phyloP scores from a whole-genome alignment of 2,113 vertebrate genomes.

The Macrotus californicus region DNA sequence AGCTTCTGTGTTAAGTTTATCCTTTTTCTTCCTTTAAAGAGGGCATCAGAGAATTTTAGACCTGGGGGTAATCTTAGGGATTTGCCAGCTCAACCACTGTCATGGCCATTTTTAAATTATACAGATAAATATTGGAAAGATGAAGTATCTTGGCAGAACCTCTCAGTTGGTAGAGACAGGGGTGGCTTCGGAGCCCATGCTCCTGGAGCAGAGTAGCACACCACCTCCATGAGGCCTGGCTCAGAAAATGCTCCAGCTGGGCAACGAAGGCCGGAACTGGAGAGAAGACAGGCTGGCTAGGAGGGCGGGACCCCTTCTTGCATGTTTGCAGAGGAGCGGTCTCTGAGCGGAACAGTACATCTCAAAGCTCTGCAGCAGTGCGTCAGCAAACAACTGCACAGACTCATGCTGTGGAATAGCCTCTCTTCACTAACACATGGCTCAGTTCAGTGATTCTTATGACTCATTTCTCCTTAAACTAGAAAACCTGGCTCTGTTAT shows the following conservation, averaged over 20 bases:
- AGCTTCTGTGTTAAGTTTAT: background rate
- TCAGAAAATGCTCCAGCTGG: background rate
- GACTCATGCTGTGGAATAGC: fast-evolving
- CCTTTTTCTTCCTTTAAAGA: background rate
- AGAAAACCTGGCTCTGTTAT: background rate
- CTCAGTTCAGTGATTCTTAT: background rate
- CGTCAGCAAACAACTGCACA: background rate
- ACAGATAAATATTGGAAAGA: background rate
- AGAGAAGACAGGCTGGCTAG: background rate
- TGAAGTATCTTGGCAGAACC: background rate
- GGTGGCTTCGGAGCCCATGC: background rate
- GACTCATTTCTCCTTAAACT: background rate
- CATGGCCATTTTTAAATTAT: background rate
- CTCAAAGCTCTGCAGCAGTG: background rate
- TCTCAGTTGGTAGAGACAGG: background rate
- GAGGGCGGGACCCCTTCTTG: background rate
- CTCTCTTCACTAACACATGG: background rate
- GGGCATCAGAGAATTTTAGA: background rate
- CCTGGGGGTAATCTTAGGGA: background rate
- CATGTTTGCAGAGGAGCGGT: background rate
- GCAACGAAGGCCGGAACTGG: background rate
- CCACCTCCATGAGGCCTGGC: background rate
- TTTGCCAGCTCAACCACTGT: background rate
- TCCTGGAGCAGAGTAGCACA: background rate
- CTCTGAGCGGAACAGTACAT: fast-evolving